Percentiles rank a stretch among this genome's conserved stretches.
Evolutionary conservation across 2,797 vertebrate species (phyloP).

Genomic region (Sebastes alutus): DNA sequence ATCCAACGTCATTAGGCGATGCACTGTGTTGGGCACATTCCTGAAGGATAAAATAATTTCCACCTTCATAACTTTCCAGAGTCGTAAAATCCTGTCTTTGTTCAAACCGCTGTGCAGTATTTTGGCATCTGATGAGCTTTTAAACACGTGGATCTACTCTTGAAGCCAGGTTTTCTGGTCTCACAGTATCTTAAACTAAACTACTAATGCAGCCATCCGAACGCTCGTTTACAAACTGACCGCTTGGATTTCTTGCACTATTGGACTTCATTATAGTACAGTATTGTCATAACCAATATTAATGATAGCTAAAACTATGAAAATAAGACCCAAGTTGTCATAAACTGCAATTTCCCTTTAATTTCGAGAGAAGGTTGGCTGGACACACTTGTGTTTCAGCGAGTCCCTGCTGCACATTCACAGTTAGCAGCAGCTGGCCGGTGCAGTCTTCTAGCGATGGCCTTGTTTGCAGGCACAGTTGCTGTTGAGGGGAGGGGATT

Average conservation of each 20-base stretch:
- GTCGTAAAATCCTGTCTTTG: background rate
- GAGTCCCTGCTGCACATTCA: conserved; percentile 12
- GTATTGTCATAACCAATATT: background rate
- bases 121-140: too few species aligned
- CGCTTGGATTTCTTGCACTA: background rate
- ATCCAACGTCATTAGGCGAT: background rate
- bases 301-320: background rate
- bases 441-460: conserved; percentile 16
- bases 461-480: conserved; percentile 56
- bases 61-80: background rate
- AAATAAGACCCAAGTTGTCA: background rate
- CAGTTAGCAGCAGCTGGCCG: conserved; percentile 44
- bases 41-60: background rate
- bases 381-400: conserved; percentile 5
- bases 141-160: background rate
- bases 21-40: too few species aligned
- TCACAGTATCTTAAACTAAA: background rate
- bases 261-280: background rate
- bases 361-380: background rate
- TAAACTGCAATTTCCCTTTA: background rate
- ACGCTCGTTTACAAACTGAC: background rate
- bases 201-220: background rate
- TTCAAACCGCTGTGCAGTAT: background rate
- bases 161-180: background rate
- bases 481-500: conserved; percentile 38